Conservation (phyloP, 2,113 vertebrate genomes). For the Notarius lentiginosus region DNA sequence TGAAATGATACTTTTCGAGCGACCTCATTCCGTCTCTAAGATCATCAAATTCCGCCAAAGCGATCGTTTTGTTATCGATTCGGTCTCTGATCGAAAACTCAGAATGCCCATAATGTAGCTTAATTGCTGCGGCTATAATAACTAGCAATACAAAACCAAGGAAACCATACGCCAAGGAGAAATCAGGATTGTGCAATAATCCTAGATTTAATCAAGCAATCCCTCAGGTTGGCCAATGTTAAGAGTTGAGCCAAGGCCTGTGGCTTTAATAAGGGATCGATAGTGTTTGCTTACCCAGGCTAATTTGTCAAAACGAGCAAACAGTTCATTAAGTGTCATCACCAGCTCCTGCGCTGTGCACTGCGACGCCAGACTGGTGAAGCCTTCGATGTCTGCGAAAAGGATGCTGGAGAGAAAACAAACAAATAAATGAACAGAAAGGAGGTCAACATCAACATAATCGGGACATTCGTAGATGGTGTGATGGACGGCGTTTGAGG, state of each 20-base stretch:
- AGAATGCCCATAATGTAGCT: not conserved
- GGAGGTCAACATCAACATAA: constrained; percentile 48
- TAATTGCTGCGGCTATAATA: constrained; percentile 18
- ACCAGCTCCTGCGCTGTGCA: constrained; percentile 97
- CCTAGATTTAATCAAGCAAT: constrained; percentile 17
- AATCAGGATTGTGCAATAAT: constrained; percentile 38
- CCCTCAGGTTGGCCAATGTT: constrained; percentile 15
- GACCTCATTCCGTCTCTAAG: not conserved
- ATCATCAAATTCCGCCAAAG: not conserved
- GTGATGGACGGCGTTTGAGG: constrained; percentile 29
- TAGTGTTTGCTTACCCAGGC: constrained; percentile 80
- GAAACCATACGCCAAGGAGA: constrained; percentile 12
- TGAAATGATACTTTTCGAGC: constrained; percentile 7
- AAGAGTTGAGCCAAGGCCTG: constrained; percentile 13
- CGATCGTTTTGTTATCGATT: not conserved
- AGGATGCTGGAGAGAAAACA: constrained; percentile 80
- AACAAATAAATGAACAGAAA: constrained; percentile 45
- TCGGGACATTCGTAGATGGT: constrained; percentile 37
- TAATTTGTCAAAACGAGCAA: constrained; percentile 94
- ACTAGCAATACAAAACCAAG: not conserved
- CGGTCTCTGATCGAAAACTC: not conserved
- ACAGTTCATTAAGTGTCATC: constrained; percentile 96
- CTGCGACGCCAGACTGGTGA: constrained; percentile 95
- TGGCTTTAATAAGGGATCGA: constrained; percentile 21
- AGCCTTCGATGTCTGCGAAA: constrained; percentile 95